phyloP scores from a whole-genome alignment of 2,888 invertebrate genomes.

The Chrysopilus asiliformis region DNA sequence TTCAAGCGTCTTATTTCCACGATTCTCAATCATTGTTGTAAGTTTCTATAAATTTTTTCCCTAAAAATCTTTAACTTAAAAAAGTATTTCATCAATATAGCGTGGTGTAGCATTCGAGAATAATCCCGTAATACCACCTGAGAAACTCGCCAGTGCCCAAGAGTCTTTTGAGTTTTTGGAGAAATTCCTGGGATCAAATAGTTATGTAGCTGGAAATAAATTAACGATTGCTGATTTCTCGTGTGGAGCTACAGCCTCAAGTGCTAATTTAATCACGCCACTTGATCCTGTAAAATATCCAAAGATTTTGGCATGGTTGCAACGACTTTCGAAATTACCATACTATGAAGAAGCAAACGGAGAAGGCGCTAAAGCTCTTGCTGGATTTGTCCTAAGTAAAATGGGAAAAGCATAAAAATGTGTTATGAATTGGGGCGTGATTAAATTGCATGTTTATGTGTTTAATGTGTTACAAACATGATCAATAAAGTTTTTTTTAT shows the following conservation, averaged over 20 bases:
- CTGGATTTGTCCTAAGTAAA: too few species aligned
- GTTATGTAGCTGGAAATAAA: slow-evolving; percentile 19
- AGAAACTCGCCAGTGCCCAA: slow-evolving; percentile 16
- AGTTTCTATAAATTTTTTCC: neutral
- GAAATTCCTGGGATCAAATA: slow-evolving; percentile 14
- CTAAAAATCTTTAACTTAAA: neutral
- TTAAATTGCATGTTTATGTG: too few species aligned
- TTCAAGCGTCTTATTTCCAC: too few species aligned
- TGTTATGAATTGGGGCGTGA: too few species aligned
- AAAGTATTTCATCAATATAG: neutral
- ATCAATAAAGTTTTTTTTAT: too few species aligned
- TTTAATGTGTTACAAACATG: too few species aligned
- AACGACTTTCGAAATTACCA: slow-evolving; percentile 21
- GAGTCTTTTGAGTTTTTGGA: slow-evolving; percentile 17
- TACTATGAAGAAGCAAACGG: slow-evolving; percentile 25
- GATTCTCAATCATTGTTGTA: too few species aligned
- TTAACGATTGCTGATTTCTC: slow-evolving; percentile 23
- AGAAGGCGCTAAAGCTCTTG: too few species aligned
- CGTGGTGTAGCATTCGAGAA: slow-evolving; percentile 1
- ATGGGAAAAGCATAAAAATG: too few species aligned
- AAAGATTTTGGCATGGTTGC: slow-evolving; percentile 23
- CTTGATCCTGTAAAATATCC: slow-evolving; percentile 18
- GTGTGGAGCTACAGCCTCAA: slow-evolving; percentile 4
- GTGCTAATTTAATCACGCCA: slow-evolving; percentile 14
- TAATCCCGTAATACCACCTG: neutral